Conservation (phyloP, 2,113 vertebrate species). For the Mesocricetus auratus region DNA sequence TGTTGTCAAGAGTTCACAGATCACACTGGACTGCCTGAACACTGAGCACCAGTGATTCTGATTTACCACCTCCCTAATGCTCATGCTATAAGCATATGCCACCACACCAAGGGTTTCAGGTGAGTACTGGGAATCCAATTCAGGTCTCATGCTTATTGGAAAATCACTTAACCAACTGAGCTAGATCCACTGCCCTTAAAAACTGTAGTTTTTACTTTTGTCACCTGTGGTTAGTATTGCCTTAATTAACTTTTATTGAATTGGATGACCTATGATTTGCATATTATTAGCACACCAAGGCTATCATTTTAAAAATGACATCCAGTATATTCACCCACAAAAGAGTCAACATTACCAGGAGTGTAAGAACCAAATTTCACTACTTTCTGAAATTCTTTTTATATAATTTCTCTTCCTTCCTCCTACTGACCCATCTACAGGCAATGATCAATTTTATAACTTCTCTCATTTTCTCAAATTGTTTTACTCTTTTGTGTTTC, state of each 20-base stretch:
- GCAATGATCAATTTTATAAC: neutral
- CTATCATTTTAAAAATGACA: neutral
- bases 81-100: neutral
- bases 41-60: neutral
- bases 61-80: too few relatives aligned
- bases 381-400: neutral
- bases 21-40: neutral
- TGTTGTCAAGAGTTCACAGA: neutral
- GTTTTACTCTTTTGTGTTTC: neutral
- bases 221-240: neutral
- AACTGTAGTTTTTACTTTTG: neutral
- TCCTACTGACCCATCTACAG: neutral
- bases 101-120: neutral
- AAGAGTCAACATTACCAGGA: neutral
- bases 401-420: neutral
- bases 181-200: too few relatives aligned
- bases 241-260: neutral
- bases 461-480: slow-evolving; percentile 13
- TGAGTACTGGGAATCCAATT: neutral
- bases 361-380: neutral
- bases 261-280: neutral
- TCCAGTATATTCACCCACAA: neutral
- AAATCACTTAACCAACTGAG: neutral
- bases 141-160: neutral
- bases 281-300: neutral